These are phyloP conservation scores for Chlamydotis undulata DNA, from an alignment of 2,113 vertebrate genomes.

Conservation along the genomic window DNA sequence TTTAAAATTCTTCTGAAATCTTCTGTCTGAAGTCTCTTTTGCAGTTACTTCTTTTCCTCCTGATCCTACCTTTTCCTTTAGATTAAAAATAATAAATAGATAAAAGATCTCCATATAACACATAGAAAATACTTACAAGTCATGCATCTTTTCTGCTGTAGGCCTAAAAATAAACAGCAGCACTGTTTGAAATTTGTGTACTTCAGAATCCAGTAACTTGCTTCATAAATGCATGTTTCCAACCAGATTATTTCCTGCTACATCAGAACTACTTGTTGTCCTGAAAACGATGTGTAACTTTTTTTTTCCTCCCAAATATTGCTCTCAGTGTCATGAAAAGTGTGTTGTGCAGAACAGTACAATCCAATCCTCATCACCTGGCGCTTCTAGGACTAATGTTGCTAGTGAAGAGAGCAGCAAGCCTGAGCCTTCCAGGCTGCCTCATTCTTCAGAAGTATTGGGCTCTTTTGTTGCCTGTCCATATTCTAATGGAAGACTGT, in stretches of 20 bases:
- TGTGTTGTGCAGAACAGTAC: background rate
- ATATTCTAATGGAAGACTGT: background rate
- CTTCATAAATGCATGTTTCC: background rate
- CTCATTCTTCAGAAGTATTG: background rate
- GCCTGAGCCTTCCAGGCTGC: background rate
- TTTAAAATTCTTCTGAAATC: background rate
- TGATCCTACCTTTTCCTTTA: background rate
- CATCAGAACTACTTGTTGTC: background rate
- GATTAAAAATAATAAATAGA: background rate
- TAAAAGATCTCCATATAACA: background rate
- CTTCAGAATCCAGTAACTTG: background rate
- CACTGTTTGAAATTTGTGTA: background rate
- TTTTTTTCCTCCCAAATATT: background rate
- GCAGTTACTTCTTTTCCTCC: background rate
- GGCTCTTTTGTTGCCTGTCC: background rate
- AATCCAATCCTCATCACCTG: background rate
- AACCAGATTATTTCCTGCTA: background rate
- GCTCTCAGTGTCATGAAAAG: accelerated
- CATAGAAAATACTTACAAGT: background rate
- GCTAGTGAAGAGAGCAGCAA: background rate
- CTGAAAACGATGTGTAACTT: background rate
- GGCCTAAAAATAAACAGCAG: background rate
- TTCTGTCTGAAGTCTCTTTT: background rate
- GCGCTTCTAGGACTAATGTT: background rate
- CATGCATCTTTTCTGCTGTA: background rate